These are phyloP conservation scores for Acrobasis suavella DNA, from an alignment of 2,888 invertebrate species.

Conservation along the genomic window DNA sequence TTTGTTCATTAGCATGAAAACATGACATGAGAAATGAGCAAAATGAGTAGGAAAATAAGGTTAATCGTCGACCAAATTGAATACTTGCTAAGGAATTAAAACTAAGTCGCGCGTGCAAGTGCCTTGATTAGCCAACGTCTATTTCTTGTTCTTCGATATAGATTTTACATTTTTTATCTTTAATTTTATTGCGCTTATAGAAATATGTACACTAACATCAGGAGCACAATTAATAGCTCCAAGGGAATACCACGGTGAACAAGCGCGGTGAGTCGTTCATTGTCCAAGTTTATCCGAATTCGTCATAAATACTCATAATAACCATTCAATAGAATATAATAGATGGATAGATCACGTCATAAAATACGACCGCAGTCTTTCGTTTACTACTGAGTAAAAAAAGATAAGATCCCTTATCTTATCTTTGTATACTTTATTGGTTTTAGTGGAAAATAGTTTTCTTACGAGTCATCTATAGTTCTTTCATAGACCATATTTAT, in stretches of 20 bases:
- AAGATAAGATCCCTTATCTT: not conserved
- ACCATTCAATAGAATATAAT: not conserved
- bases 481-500: too few species aligned
- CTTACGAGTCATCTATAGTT: not conserved
- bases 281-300: not conserved
- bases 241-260: conserved; percentile 3
- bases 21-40: too few species aligned
- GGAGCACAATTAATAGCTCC: not conserved
- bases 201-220: too few species aligned
- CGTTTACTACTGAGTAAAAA: not conserved
- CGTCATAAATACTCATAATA: not conserved
- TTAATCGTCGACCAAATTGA: too few species aligned
- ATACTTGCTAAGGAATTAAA: too few species aligned
- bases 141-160: too few species aligned
- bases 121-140: too few species aligned
- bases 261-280: not conserved
- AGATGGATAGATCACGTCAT: not conserved
- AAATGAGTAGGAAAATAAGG: too few species aligned
- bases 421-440: not conserved
- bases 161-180: too few species aligned
- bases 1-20: too few species aligned
- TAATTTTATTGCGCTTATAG: too few species aligned
- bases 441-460: not conserved
- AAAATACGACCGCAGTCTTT: not conserved
- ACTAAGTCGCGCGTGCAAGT: too few species aligned